phyloP scores from a whole-genome alignment of 2,888 invertebrate species.

The Pheosia gnoma region DNA sequence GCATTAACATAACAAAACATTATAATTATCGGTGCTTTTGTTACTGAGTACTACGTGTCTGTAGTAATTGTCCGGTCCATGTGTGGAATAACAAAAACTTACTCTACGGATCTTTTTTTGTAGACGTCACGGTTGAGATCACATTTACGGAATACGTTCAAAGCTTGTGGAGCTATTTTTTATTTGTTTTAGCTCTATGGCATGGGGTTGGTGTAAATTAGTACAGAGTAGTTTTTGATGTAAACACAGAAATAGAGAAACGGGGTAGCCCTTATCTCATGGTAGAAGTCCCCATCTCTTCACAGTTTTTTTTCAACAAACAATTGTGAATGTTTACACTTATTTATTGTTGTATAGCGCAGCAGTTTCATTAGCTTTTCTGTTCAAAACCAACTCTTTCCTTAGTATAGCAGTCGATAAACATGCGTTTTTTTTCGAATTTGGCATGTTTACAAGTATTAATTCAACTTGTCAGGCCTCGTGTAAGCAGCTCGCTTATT shows the following conservation, averaged over 20 bases:
- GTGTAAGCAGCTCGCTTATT: no score
- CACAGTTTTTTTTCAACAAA: no score
- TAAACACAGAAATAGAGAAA: neutral
- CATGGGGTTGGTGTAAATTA: neutral
- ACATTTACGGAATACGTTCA: slow-evolving; percentile 20
- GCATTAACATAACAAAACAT: slow-evolving; percentile 17
- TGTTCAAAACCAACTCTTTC: no score
- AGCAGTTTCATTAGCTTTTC: no score
- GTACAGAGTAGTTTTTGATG: neutral
- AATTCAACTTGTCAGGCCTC: no score
- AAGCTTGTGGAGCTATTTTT: neutral
- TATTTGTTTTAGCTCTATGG: neutral
- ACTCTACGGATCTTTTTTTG: slow-evolving; percentile 31
- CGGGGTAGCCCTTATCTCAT: no score
- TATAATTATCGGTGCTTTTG: slow-evolving; percentile 30
- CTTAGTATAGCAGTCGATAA: no score
- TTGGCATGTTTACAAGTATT: no score
- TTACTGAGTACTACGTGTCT: slow-evolving; percentile 13
- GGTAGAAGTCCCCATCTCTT: no score
- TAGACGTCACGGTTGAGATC: slow-evolving; percentile 22
- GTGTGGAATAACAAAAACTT: slow-evolving; percentile 32
- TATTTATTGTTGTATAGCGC: no score
- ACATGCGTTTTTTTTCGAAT: no score
- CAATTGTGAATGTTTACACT: no score
- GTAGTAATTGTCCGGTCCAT: slow-evolving; percentile 34